Base-by-base conservation (phyloP, 1,140 invertebrate species). In the Thalassaphorura encarpata region DNA sequence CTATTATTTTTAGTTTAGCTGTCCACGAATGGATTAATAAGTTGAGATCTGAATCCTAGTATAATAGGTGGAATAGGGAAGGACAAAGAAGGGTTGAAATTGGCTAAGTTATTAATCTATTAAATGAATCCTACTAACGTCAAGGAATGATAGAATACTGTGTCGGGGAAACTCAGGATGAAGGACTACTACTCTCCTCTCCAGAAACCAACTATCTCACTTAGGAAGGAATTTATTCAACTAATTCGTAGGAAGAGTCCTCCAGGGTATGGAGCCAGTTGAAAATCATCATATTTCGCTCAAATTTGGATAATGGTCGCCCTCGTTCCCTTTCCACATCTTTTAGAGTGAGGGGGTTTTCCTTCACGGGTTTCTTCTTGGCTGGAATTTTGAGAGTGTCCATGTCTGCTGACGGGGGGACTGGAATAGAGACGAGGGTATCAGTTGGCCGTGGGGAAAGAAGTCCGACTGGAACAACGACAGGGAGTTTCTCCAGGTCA, bases 211-310 rank as follows among this genome's bases (percentile, higher is more conserved):
- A n/a, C n/a, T n/a, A n/a, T n/a, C n/a, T n/a, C n/a, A n/a, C n/a
- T n/a, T n/a, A n/a, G n/a, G n/a, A n/a, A n/a, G n/a, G n/a, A n/a
- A n/a, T 36, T 36, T n/a, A 36, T 36, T 36, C 33, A 11, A 54
- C 47, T 5, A 54, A 26, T 56, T 80, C 78, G 49, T 73, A 74
- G n/a, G 73, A 73, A 6, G 72, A 74, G 62, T 84, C 84, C 65
- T 90, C 86, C 4, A 90, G 74, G 2, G 84, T 87, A 67, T 90
- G 86, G 0, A 91, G 75, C 88, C 88, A 90, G 66, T 89, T 89
- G 71, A 91, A 89, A 40, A 91, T 89, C 83, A 90, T 89, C 83
- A 90, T 89, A 69, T 91, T 90, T 19, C 87, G 69, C 63, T 90
- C 85, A 70, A 89, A 89, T 69, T 88, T 89, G 15, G 85, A 85